Percentiles rank a stretch among this genome's conserved stretches.
phyloP scores from a whole-genome alignment of 2,113 vertebrate species.

The Brachypodius melanocephalos region DNA sequence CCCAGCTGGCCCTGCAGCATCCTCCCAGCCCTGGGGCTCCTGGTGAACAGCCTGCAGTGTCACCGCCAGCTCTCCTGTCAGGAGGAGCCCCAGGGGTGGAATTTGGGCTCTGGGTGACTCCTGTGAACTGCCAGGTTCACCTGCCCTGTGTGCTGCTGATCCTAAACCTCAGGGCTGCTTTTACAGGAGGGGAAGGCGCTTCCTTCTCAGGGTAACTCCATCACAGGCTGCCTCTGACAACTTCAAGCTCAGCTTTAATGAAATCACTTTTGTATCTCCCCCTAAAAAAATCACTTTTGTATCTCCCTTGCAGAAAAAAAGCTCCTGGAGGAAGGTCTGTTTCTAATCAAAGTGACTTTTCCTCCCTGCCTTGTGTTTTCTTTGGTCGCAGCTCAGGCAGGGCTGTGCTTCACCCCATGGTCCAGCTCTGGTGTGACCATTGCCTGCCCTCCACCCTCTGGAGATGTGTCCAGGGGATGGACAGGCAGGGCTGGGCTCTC shows the following conservation, averaged over 20 bases:
- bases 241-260: accelerated
- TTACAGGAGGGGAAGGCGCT: neutral
- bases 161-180: accelerated
- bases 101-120: neutral
- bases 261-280: neutral
- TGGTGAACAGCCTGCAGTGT: neutral
- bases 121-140: accelerated
- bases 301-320: neutral
- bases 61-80: neutral
- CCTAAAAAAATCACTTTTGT: neutral
- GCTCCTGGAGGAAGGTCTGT: neutral
- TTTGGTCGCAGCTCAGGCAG: neutral
- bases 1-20: neutral
- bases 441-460: neutral
- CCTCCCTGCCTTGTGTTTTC: neutral
- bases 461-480: neutral
- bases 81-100: neutral
- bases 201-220: neutral
- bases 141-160: neutral
- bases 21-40: neutral
- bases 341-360: neutral
- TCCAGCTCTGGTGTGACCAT: accelerated
- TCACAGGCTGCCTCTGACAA: neutral
- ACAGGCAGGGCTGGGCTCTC: neutral
- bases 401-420: neutral